phyloP scores from a whole-genome alignment of 2,888 invertebrate genomes.

The Sturmia bella region DNA sequence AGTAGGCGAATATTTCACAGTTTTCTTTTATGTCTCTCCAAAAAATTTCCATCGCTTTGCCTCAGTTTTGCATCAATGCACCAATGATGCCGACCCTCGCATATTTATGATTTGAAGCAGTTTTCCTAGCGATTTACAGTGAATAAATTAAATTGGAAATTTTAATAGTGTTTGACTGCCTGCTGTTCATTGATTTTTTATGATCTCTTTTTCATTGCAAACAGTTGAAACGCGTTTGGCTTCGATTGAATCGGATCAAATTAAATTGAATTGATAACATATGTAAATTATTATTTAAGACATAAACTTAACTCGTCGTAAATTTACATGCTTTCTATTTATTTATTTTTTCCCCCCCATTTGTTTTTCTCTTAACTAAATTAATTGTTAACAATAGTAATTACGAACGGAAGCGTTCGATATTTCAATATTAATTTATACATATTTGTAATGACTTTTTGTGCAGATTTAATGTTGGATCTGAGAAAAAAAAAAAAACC shows the following conservation, averaged over 20 bases:
- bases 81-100: neutral
- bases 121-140: slow-evolving; percentile 29
- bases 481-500: no score
- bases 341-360: neutral
- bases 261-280: slow-evolving; percentile 59
- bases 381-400: slow-evolving; percentile 61
- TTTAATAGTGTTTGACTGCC: slow-evolving; percentile 21
- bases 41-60: no score
- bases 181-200: slow-evolving; percentile 33
- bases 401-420: slow-evolving; percentile 57
- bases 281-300: slow-evolving; percentile 59
- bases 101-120: neutral
- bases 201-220: neutral
- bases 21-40: no score
- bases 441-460: slow-evolving; percentile 22
- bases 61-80: neutral
- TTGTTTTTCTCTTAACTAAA: slow-evolving; percentile 24
- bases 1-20: no score
- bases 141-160: slow-evolving; percentile 47
- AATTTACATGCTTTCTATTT: slow-evolving; percentile 41
- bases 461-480: neutral
- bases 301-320: slow-evolving; percentile 57
- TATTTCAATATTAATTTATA: slow-evolving; percentile 54
- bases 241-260: slow-evolving; percentile 44
- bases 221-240: neutral